Evolutionary conservation across 2,888 invertebrate species (phyloP).

Genomic region (Apamea monoglypha): DNA sequence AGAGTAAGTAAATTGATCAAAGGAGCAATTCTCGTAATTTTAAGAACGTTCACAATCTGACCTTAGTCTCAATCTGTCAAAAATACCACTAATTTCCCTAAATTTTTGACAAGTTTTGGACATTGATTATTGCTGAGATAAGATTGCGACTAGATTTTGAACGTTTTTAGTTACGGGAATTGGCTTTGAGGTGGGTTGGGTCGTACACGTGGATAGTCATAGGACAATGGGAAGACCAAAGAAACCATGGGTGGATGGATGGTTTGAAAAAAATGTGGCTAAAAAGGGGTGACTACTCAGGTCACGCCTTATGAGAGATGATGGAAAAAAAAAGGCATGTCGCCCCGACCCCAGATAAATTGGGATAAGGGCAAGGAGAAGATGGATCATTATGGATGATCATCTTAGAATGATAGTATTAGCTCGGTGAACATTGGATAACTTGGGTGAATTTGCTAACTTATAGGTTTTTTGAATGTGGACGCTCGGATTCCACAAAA

Average conservation of each 20-base stretch:
- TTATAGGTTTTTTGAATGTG: not conserved
- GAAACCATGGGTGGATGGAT: not conserved
- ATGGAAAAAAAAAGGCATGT: not conserved
- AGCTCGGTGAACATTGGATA: not conserved
- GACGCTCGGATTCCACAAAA: not conserved
- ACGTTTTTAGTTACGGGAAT: too few relatives aligned
- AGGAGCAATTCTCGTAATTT: too few relatives aligned
- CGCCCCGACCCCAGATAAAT: not conserved
- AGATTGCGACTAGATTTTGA: too few relatives aligned
- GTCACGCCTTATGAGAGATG: not conserved
- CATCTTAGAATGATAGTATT: not conserved
- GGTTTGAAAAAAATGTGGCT: not conserved
- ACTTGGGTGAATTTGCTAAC: not conserved
- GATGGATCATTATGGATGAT: not conserved
- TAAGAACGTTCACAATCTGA: too few relatives aligned
- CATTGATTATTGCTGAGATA: too few relatives aligned
- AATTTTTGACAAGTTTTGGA: too few relatives aligned
- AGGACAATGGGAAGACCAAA: not conserved
- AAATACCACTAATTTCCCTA: too few relatives aligned
- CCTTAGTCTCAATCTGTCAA: too few relatives aligned
- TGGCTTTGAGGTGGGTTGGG: not conserved
- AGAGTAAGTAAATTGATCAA: slow-evolving; percentile 44
- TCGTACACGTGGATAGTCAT: too few relatives aligned
- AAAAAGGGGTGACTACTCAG: not conserved
- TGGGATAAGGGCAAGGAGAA: not conserved